A percentile compares a stretch with the other conserved stretches of the same genome.
phyloP scores from a whole-genome alignment of 2,888 invertebrate genomes.

The Tachina fera region DNA sequence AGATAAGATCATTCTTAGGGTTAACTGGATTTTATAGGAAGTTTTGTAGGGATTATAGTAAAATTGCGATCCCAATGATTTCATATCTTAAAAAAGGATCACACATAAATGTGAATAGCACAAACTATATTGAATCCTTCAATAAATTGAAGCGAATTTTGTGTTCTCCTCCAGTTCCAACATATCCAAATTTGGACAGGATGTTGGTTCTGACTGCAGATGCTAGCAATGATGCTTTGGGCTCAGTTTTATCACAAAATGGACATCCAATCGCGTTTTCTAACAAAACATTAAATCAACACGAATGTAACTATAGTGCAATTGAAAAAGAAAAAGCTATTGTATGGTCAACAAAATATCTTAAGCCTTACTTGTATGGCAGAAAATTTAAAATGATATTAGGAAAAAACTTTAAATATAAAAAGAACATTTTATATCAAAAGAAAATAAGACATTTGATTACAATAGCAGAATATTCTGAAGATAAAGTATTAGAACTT shows the following conservation, averaged over 20 bases:
- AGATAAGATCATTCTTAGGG: not conserved
- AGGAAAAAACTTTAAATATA: not conserved
- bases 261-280: not conserved
- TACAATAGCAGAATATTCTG: not conserved
- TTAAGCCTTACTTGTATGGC: not conserved
- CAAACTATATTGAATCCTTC: not conserved
- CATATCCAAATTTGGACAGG: not conserved
- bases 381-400: not conserved
- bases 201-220: too few species aligned
- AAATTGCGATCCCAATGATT: not conserved
- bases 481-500: not conserved
- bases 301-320: too few species aligned
- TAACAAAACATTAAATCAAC: not conserved
- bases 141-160: constrained; percentile 7
- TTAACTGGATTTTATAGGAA: not conserved
- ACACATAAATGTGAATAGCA: not conserved
- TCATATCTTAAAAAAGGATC: not conserved
- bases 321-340: not conserved
- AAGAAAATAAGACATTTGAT: not conserved
- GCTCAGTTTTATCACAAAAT: constrained; percentile 2
- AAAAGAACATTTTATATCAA: not conserved
- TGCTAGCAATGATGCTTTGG: not conserved
- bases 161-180: not conserved
- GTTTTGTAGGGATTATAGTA: not conserved
- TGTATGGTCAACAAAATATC: not conserved